Conservation (phyloP, 2,113 vertebrate genomes). For the Nothocercus nigrocapillus region DNA sequence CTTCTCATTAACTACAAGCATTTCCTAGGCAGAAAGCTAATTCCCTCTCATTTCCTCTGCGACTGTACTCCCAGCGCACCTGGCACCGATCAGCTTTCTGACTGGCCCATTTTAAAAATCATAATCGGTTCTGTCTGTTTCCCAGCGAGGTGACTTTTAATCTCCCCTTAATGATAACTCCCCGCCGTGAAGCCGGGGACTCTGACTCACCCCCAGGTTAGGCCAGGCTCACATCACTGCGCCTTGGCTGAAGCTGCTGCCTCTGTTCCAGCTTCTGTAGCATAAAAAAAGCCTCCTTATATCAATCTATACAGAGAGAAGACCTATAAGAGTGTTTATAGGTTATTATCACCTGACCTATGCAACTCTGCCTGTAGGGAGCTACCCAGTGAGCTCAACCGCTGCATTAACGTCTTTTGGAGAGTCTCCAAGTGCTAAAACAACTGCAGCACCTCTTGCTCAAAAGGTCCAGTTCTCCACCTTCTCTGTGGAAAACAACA, state of each 20-base stretch:
- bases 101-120: not conserved
- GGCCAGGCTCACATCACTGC: too few species aligned
- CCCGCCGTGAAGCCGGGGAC: not conserved
- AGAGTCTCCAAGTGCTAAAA: not conserved
- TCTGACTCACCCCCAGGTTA: not conserved
- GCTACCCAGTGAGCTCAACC: not conserved
- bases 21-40: not conserved
- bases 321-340: not conserved
- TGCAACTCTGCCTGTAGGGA: rapidly evolving
- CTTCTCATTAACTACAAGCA: not conserved
- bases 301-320: not conserved
- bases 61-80: not conserved
- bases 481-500: not conserved
- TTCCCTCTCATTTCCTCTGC: not conserved
- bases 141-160: not conserved
- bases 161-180: not conserved
- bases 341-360: not conserved
- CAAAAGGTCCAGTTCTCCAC: not conserved
- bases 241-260: not conserved
- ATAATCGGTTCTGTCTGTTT: not conserved
- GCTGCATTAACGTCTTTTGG: not conserved
- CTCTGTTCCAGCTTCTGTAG: too few species aligned
- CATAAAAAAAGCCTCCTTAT: too few species aligned
- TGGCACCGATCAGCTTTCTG: not conserved
- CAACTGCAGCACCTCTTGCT: not conserved